phyloP scores from a whole-genome alignment of 1,140 invertebrate genomes.

The Zaprionus camerounensis region DNA sequence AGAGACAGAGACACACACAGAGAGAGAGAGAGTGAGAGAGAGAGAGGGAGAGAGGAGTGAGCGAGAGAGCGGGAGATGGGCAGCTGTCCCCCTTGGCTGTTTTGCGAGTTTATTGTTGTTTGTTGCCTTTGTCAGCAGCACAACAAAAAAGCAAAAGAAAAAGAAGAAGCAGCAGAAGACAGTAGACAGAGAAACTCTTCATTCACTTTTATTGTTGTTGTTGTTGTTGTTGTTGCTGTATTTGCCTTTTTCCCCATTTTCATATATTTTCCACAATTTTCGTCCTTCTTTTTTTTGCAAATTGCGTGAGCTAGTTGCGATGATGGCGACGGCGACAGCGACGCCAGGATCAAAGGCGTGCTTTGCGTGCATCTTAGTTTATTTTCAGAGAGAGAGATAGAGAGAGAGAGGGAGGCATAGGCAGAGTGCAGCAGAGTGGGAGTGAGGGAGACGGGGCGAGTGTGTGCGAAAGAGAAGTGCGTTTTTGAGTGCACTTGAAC shows the following conservation, averaged over 20 bases:
- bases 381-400: slow-evolving; percentile 18
- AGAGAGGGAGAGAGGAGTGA: not conserved
- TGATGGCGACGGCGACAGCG: slow-evolving; percentile 38
- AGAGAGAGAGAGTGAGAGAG: not conserved
- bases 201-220: slow-evolving; percentile 21
- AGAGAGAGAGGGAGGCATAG: not conserved
- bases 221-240: not conserved
- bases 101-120: slow-evolving; percentile 51
- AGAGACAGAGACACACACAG: not conserved
- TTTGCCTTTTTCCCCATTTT: slow-evolving; percentile 12
- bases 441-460: not conserved
- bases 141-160: not conserved
- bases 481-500: slow-evolving; percentile 76
- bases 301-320: slow-evolving; percentile 73
- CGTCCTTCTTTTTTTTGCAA: slow-evolving; percentile 57
- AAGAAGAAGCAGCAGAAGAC: not conserved
- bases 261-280: slow-evolving; percentile 4
- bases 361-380: slow-evolving; percentile 61
- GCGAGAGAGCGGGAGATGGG: not conserved
- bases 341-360: slow-evolving; percentile 75
- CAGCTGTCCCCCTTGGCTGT: slow-evolving; percentile 14
- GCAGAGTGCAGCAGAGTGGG: not conserved
- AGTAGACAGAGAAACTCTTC: slow-evolving; percentile 47
- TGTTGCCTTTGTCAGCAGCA: slow-evolving; percentile 65
- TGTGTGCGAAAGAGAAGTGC: slow-evolving; percentile 53